Conservation (phyloP, 2,113 vertebrate genomes). For the Osmerus mordax region DNA sequence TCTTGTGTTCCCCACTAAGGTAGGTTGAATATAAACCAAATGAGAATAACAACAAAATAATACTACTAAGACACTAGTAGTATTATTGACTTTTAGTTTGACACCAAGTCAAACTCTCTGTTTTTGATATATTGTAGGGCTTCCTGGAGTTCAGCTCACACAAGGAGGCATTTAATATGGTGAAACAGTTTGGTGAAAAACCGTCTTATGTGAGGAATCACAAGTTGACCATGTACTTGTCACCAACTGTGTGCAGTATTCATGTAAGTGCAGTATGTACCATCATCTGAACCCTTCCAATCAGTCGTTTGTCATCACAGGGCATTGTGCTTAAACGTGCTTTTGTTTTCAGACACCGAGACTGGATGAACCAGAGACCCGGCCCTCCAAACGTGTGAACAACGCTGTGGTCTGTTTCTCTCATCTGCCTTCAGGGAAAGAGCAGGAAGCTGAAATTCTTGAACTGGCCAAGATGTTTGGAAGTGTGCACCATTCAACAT, state of each 20-base stretch:
- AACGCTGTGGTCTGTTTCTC: conserved; percentile 41
- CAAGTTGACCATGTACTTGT: conserved; percentile 36
- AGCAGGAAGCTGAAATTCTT: conserved; percentile 23
- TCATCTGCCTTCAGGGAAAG: conserved; percentile 34
- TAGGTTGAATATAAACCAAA: neutral
- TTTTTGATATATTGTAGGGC: conserved; percentile 27
- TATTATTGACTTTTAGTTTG: no score
- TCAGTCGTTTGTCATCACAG: neutral
- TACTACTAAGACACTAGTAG: no score
- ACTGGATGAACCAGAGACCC: conserved; percentile 18
- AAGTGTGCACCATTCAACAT: conserved; percentile 32
- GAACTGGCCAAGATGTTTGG: conserved; percentile 46
- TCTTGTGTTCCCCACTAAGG: conserved; percentile 20
- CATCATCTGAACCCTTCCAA: neutral
- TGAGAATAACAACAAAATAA: neutral
- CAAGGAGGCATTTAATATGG: conserved; percentile 44
- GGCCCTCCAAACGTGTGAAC: conserved; percentile 18
- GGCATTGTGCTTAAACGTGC: neutral
- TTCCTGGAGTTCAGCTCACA: conserved; percentile 50
- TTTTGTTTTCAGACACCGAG: conserved; percentile 32
- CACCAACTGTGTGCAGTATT: conserved; percentile 36
- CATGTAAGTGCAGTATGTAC: conserved; percentile 22
- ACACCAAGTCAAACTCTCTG: neutral
- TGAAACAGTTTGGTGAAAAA: conserved; percentile 39
- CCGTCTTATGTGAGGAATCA: conserved; percentile 38